These are phyloP conservation scores for Drosophila sechellia DNA, from an alignment of 1,140 invertebrate species.

Conservation along the genomic window DNA sequence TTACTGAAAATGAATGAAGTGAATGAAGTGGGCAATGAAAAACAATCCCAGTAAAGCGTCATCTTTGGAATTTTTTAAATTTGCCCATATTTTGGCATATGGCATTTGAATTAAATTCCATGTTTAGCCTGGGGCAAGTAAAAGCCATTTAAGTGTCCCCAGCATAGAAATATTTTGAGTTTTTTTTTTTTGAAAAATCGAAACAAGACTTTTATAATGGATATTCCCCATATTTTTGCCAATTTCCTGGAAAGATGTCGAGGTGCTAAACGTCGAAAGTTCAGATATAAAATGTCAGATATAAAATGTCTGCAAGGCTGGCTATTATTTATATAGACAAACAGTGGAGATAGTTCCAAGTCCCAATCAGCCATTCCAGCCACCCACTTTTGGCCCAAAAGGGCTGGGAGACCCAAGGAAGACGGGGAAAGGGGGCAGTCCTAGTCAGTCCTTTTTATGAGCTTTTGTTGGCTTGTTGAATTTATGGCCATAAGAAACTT, in stretches of 20 bases:
- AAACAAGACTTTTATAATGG: constrained; percentile 7
- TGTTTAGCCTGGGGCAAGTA: neutral
- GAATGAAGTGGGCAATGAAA: neutral
- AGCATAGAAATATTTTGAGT: neutral
- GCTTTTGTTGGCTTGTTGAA: constrained; percentile 82
- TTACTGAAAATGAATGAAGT: neutral
- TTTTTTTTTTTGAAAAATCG: neutral
- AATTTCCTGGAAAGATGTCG: constrained; percentile 35
- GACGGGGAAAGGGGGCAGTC: constrained; percentile 2
- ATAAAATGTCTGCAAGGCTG: constrained; percentile 44
- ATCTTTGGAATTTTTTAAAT: constrained; percentile 2
- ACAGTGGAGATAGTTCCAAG: constrained; percentile 63
- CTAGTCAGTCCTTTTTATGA: constrained; percentile 76
- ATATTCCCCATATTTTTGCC: constrained; percentile 21
- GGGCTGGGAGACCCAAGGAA: constrained; percentile 1
- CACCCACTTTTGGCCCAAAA: constrained; percentile 12
- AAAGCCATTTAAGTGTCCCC: constrained; percentile 17
- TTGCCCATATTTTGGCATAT: neutral
- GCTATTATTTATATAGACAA: constrained; percentile 72
- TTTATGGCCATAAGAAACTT: constrained; percentile 82
- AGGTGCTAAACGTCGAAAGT: constrained; percentile 13
- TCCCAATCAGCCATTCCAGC: constrained; percentile 41
- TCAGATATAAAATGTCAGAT: constrained; percentile 71
- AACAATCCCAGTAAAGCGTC: neutral
- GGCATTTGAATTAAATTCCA: constrained; percentile 7